Conservation (phyloP, 2,888 invertebrate species). For the Empis stercorea region DNA sequence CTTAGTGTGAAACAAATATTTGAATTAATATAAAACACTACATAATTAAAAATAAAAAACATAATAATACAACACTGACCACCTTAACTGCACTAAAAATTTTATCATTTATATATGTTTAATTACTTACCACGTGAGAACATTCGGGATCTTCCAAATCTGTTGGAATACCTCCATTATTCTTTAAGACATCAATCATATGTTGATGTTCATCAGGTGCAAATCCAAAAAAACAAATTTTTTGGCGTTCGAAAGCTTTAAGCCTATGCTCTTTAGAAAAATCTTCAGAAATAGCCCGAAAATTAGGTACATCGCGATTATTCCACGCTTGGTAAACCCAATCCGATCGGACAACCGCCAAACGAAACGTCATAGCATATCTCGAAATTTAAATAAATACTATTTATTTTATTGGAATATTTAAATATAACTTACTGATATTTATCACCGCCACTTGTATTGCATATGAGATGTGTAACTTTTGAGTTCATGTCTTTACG, state of each 20-base stretch:
- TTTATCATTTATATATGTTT: no score
- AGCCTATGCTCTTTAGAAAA: constrained; percentile 60
- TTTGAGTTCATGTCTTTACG: constrained; percentile 78
- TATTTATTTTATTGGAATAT: background rate
- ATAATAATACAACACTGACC: no score
- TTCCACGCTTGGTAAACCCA: constrained; percentile 89
- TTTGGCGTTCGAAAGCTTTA: constrained; percentile 77
- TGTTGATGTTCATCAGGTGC: constrained; percentile 79
- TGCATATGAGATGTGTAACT: constrained; percentile 89
- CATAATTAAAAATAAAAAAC: no score
- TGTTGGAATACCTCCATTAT: constrained; percentile 72
- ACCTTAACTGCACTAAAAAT: no score
- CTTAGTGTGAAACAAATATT: no score
- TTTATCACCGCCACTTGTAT: constrained; percentile 78
- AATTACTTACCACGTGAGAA: constrained; percentile 76
- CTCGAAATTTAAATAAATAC: constrained; percentile 15
- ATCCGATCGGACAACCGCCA: constrained; percentile 73
- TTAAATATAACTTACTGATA: constrained; percentile 47
- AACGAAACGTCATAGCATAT: constrained; percentile 79
- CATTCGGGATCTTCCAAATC: constrained; percentile 69
- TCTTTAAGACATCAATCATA: constrained; percentile 78
- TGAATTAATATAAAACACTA: no score
- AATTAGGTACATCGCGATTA: constrained; percentile 53
- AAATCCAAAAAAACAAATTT: constrained; percentile 82
- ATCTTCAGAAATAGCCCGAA: constrained; percentile 56